phyloP scores from a whole-genome alignment of 1,140 invertebrate genomes.

The Lucilia sericata region DNA sequence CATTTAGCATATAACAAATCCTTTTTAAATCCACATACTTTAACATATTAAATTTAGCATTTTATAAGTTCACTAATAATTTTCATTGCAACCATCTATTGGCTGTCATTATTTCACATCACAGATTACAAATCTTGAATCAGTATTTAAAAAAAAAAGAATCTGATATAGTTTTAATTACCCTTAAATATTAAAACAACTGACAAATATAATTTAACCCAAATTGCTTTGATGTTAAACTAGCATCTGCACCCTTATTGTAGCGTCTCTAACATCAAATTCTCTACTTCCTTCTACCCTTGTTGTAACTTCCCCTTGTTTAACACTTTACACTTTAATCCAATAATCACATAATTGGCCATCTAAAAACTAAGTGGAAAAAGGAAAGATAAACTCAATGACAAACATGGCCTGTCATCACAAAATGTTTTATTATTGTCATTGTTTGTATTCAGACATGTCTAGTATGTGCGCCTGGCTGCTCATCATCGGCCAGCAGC shows the following conservation, averaged over 20 bases:
- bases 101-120: too few relatives aligned
- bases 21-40: too few relatives aligned
- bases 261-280: background rate
- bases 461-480: background rate
- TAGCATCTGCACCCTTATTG: background rate
- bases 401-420: conserved; percentile 16
- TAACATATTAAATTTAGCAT: too few relatives aligned
- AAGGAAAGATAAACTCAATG: conserved; percentile 3
- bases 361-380: background rate
- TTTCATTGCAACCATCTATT: too few relatives aligned
- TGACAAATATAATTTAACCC: too few relatives aligned
- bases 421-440: background rate
- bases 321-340: conserved; percentile 21
- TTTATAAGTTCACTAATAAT: too few relatives aligned
- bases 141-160: too few relatives aligned
- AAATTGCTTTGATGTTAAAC: background rate
- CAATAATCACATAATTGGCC: conserved; percentile 29
- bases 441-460: background rate
- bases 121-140: too few relatives aligned
- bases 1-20: too few relatives aligned
- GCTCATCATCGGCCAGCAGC: background rate
- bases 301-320: background rate
- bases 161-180: too few relatives aligned
- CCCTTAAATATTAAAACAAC: too few relatives aligned
- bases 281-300: background rate